A percentile compares a stretch with the other conserved stretches of the same genome.
Evolutionary conservation across 2,888 invertebrate species (phyloP).

Genomic region (Smittia sp.): DNA sequence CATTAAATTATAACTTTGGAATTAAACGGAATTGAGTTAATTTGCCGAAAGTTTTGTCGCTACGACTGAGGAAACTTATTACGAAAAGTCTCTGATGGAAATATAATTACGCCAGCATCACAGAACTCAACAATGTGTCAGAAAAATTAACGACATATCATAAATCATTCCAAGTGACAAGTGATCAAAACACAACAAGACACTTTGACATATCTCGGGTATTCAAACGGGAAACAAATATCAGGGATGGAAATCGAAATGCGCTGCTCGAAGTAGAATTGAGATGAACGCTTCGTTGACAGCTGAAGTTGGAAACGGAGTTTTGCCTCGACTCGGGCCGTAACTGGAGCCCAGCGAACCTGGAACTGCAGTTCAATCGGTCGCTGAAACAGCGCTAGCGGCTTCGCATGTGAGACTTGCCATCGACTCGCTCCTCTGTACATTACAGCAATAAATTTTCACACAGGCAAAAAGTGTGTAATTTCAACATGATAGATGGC

Average conservation of each 20-base stretch:
- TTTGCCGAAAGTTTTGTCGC: neutral
- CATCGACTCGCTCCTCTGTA: too few species aligned
- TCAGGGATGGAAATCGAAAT: too few species aligned
- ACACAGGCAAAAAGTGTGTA: conserved; percentile 25
- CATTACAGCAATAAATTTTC: too few species aligned
- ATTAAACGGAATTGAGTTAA: neutral
- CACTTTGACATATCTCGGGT: conserved; percentile 37
- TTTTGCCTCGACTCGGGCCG: too few species aligned
- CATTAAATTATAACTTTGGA: neutral
- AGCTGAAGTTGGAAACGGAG: too few species aligned
- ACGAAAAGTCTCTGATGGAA: neutral
- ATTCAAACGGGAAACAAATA: neutral
- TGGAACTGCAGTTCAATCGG: too few species aligned
- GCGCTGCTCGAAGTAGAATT: too few species aligned
- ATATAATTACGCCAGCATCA: neutral
- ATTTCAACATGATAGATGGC: conserved; percentile 37
- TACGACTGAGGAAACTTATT: neutral
- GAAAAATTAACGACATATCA: conserved; percentile 40
- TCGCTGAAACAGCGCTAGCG: too few species aligned
- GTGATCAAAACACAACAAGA: conserved; percentile 38
- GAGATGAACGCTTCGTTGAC: too few species aligned
- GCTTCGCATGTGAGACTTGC: too few species aligned
- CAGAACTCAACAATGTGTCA: conserved; percentile 1
- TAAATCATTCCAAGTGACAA: conserved; percentile 41
- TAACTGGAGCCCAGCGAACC: too few species aligned